Evolutionary conservation across 1,140 invertebrate species (phyloP), one percentile per base, ranked within the genome.

Genomic region (Tetragonula clypearis): DNA sequence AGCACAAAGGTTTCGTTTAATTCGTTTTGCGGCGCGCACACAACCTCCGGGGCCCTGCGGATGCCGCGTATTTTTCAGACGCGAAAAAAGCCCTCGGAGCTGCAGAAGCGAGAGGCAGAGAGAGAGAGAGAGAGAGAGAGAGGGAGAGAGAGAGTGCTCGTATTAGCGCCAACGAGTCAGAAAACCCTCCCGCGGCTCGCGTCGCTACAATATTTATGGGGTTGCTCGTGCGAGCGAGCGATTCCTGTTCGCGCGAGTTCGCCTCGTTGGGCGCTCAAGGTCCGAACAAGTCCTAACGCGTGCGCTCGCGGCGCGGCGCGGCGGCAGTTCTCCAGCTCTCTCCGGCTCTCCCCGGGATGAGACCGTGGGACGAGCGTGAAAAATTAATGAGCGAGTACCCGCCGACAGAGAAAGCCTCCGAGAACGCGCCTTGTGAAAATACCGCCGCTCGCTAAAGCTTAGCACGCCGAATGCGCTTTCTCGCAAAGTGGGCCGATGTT

Each of bases 121-220:
- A 35, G 35, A 35, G 30, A 30, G 30, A 30, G 30, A 30, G 35
- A 35, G 35, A 35, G 35, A 35, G 35, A 35, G 19, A 19, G 56
- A 58, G 56, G 5, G 56, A 19, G 6, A 74, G 77, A 62, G 68
- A 66, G 88, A 71, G 74, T 58, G 81, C 85, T 88, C 79, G 87
- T 86, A 90, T 90, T 90, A 90, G 79, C 88, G 89, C 68, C 89
- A 90, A 90, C 88, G 88, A 90, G 89, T 89, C 89, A 90, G 89
- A 90, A 90, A 89, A 89, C 88, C 88, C 88, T 84, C 89, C 89
- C 86, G 88, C 86, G 88, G 89, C 84, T 90, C 88, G 81, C 88
- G 88, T 90, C 89, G 86, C 89, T 90, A 90, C 89, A 90, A 90
- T 90, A 90, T 90, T 90, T 90, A 90, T 90, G 88, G 89, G 89